phyloP scores from a whole-genome alignment of 2,797 vertebrate genomes.

The Austrolebias charrua region DNA sequence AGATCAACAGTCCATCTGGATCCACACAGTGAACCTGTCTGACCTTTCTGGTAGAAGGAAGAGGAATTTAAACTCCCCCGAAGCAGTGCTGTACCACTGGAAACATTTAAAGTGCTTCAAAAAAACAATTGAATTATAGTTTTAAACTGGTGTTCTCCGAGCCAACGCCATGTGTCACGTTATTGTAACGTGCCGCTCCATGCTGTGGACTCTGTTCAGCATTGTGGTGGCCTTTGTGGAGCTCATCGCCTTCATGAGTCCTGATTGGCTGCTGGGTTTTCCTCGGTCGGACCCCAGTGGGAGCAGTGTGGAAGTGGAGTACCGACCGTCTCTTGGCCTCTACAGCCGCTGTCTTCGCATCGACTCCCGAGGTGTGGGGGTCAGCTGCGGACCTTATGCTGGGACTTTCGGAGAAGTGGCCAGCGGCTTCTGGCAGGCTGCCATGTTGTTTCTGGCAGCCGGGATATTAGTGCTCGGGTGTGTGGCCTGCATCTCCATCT shows the following conservation, averaged over 20 bases:
- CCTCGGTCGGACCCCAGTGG: slow-evolving; percentile 73
- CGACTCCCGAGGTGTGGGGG: slow-evolving; percentile 69
- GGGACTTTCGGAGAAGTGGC: slow-evolving; percentile 90
- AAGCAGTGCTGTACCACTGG: slow-evolving; percentile 3
- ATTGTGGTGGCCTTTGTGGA: slow-evolving; percentile 94
- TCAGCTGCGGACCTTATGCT: slow-evolving; percentile 91
- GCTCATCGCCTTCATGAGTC: slow-evolving; percentile 96
- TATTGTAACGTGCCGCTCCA: slow-evolving; percentile 96
- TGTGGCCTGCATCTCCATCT: slow-evolving; percentile 92
- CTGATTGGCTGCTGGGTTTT: slow-evolving; percentile 90
- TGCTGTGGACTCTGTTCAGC: slow-evolving; percentile 98
- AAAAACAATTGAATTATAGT: not conserved
- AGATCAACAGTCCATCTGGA: slow-evolving; percentile 57
- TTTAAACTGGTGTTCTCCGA: slow-evolving; percentile 8
- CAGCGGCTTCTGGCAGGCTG: slow-evolving; percentile 96
- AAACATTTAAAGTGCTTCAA: slow-evolving; percentile 14
- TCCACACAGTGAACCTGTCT: slow-evolving; percentile 27
- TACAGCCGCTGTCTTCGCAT: slow-evolving; percentile 89
- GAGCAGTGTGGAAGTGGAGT: slow-evolving; percentile 57
- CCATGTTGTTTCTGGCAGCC: slow-evolving; percentile 92
- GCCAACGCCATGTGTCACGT: slow-evolving; percentile 92
- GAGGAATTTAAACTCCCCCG: slow-evolving; percentile 39
- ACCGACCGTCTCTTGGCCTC: slow-evolving; percentile 88
- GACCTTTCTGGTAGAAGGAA: slow-evolving; percentile 38
- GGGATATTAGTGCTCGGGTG: slow-evolving; percentile 89